phyloP scores from a whole-genome alignment of 2,888 invertebrate genomes.

The Pristionchus mayeri region DNA sequence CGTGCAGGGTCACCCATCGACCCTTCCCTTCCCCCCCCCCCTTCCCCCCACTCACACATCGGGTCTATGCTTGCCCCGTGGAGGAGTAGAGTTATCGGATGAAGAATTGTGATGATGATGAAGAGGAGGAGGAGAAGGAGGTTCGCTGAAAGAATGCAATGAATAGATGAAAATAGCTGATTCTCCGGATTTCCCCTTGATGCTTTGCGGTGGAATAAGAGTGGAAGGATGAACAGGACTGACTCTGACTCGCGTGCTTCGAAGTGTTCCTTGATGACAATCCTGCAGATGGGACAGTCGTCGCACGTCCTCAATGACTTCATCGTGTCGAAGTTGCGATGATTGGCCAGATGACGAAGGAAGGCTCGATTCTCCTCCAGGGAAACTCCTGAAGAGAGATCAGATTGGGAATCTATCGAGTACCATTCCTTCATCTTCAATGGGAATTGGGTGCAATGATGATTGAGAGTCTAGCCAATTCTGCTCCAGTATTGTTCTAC shows the following conservation, averaged over 20 bases:
- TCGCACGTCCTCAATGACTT: slow-evolving; percentile 46
- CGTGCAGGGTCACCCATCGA: neutral
- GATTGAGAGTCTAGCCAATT: too few relatives aligned
- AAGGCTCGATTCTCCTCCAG: slow-evolving; percentile 48
- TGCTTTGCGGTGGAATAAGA: too few relatives aligned
- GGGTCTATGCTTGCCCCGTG: slow-evolving; percentile 18
- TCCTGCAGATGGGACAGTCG: slow-evolving; percentile 48
- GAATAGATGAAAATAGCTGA: neutral
- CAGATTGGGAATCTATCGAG: too few relatives aligned
- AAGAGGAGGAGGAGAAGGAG: neutral
- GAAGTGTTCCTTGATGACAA: slow-evolving; percentile 40
- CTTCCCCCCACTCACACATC: slow-evolving; percentile 33
- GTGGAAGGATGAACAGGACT: neutral
- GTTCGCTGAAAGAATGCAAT: neutral
- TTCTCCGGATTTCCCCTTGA: too few relatives aligned
- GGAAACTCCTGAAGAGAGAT: slow-evolving; percentile 27
- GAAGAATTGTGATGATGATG: neutral
- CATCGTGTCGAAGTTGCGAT: slow-evolving; percentile 48
- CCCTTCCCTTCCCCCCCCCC: too few relatives aligned
- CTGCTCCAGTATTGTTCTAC: neutral
- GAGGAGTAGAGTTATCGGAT: slow-evolving; percentile 33
- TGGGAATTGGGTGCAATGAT: too few relatives aligned
- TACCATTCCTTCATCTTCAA: too few relatives aligned
- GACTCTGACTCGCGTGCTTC: neutral
- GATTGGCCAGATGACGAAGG: slow-evolving; percentile 49